phyloP scores from a whole-genome alignment of 1,140 invertebrate species.

The Geopemphigus sp. region DNA sequence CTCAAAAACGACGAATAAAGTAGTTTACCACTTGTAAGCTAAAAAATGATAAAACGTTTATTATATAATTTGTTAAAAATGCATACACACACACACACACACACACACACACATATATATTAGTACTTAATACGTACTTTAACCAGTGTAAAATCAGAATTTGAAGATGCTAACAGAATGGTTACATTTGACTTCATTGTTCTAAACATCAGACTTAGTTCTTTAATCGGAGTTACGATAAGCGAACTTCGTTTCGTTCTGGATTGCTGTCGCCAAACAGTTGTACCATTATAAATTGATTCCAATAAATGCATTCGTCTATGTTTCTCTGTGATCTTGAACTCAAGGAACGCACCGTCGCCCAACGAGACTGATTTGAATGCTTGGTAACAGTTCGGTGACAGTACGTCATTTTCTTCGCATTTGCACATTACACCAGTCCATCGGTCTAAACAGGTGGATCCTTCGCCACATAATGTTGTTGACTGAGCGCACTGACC shows the following conservation, averaged over 20 bases:
- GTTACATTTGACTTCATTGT: slow-evolving; percentile 74
- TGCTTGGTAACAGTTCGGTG: slow-evolving; percentile 75
- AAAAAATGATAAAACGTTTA: not conserved
- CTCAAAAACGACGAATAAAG: slow-evolving; percentile 36
- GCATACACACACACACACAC: not conserved
- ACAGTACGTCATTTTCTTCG: slow-evolving; percentile 63
- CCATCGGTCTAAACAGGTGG: slow-evolving; percentile 79
- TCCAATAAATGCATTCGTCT: slow-evolving; percentile 79
- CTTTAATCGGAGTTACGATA: slow-evolving; percentile 62
- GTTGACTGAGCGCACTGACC: slow-evolving; percentile 55
- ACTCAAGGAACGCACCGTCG: slow-evolving; percentile 75
- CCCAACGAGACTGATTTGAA: slow-evolving; percentile 75
- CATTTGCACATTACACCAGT: slow-evolving; percentile 69
- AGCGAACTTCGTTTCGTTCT: slow-evolving; percentile 35
- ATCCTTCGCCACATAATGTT: slow-evolving; percentile 46
- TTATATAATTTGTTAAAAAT: slow-evolving; percentile 24
- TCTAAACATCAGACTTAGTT: slow-evolving; percentile 76
- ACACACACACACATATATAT: too few species aligned
- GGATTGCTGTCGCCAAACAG: slow-evolving; percentile 60
- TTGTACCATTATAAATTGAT: slow-evolving; percentile 70
- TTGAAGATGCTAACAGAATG: slow-evolving; percentile 77
- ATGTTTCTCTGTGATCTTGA: slow-evolving; percentile 78
- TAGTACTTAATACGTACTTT: slow-evolving; percentile 61
- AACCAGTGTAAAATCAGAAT: slow-evolving; percentile 81
- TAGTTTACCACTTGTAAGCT: slow-evolving; percentile 26